Evolutionary conservation across 2,888 invertebrate species (phyloP), one percentile per base, ranked within the genome.

Genomic region (Caenorhabditis sulstoni): DNA sequence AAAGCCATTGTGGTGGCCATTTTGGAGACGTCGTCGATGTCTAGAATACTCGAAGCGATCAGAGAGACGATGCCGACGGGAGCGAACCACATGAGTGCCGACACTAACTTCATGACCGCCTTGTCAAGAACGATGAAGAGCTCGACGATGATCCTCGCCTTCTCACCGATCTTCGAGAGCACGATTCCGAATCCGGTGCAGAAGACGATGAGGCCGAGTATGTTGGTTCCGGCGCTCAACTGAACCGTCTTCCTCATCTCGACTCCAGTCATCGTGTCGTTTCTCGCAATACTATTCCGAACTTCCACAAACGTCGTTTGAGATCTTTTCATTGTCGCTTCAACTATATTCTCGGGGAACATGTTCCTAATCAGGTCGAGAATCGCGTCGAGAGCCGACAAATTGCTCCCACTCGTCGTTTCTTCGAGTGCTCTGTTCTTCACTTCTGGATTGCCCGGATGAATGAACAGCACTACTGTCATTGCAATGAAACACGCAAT

Each of bases 41-140:
- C 92, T 91, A 94, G 92, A 76, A 94, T 92, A 90, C 93, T 93
- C n/a, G 93, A 93, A 41, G 92, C 92, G 77, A 94, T 93, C 68
- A 94, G 90, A 84, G 93, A 93, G 92, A 93, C 92, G 85, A 94
- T 93, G 82, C 93, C 94, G 81, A 94, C 91, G 4, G 94, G 94
- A 18, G 94, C 93, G 86, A 93, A 81, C 84, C 80, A 84, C 84
- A 84, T 84, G 3, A 82, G 65, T 12, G 50, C 53, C n/a, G 61
- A 62, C 11, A 84, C 75, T 52, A 81, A 79, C 90, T 94, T 94
- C 94, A 96, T 95, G 88, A 95, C 94, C 64, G 95, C 95, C 90
- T 95, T 94, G 90, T 96, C 95, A 70, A 95, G 93, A 55, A 94
- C 94, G 85, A 94, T 93, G 91, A 96, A 95, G 91, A 95, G 95